Percentiles rank a stretch among this genome's conserved stretches.
Conservation (phyloP, 2,113 vertebrate genomes). For the Copsychus sechellarum region DNA sequence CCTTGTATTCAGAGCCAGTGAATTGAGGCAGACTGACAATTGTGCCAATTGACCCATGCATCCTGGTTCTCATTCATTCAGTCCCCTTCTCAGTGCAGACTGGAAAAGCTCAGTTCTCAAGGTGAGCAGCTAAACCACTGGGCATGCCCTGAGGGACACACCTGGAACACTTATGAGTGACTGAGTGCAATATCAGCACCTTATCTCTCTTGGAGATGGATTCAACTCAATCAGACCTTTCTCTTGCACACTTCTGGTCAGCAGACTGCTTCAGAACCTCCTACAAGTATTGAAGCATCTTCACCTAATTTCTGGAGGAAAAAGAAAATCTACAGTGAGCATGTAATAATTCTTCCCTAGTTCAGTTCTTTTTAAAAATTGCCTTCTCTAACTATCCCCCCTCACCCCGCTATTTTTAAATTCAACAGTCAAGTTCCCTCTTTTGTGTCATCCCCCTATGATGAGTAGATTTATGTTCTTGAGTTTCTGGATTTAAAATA, state of each 20-base stretch:
- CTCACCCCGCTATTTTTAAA: background rate
- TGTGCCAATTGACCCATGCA: background rate
- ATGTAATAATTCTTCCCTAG: background rate
- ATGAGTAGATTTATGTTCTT: background rate
- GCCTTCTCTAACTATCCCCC: background rate
- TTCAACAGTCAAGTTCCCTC: background rate
- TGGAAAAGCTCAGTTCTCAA: background rate
- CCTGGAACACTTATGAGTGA: background rate
- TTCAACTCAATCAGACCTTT: background rate
- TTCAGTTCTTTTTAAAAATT: background rate
- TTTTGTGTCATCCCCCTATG: background rate
- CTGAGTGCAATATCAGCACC: background rate
- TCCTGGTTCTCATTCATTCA: background rate
- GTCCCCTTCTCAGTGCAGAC: background rate
- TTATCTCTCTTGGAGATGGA: background rate
- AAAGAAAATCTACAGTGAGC: background rate
- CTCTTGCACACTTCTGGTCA: background rate
- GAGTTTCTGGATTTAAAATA: background rate
- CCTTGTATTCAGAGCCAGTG: background rate
- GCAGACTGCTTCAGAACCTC: background rate
- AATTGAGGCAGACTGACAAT: background rate
- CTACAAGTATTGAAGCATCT: background rate
- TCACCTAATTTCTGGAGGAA: background rate
- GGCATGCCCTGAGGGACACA: background rate
- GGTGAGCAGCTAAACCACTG: background rate